Evolutionary conservation across 2,888 invertebrate species (phyloP), one percentile per base, ranked within the genome.

Genomic region (Steinernema scapterisci): DNA sequence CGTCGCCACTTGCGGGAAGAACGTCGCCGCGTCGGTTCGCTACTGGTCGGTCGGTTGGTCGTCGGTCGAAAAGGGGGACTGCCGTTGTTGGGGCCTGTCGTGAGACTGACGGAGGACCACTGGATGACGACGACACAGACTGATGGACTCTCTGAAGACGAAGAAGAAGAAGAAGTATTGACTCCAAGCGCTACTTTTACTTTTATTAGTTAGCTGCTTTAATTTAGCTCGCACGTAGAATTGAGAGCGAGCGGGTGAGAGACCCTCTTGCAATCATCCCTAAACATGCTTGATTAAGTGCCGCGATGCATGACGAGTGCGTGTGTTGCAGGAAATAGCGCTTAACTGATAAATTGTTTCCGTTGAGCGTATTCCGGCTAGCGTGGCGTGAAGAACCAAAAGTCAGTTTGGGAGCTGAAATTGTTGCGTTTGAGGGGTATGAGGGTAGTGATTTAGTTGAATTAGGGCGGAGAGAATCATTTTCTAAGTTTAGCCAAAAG

Each of bases 221-320:
- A 63, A 63, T 63, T 63, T 63, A 25, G 5, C 63, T 13, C 31
- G 31, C 63, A 63, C 63, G 19, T 19, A 48, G 5, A 48, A n/a
- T n/a, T n/a, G n/a, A n/a, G n/a, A n/a, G n/a, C n/a, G n/a, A n/a
- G n/a, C n/a, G n/a, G n/a, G n/a, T n/a, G n/a, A n/a, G n/a, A n/a
- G n/a, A n/a, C n/a, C n/a, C 63, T 13, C 31, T 63, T 63, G 7
- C 21, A 38, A 27, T 27, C 25, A 13, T 21, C 13, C 2, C 31
- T 27, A 31, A 63, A 31, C 63, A 38, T 5, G 25, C 27, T 38
- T 63, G 63, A 63, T 63, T 63, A 63, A 63, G 63, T 63, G 63
- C 16, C 38, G 16, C 38, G 13, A 27, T 27, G 31, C 63, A 63
- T 63, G 5, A n/a, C n/a, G n/a, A n/a, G n/a, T n/a, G n/a, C n/a